phyloP scores from a whole-genome alignment of 2,113 vertebrate species.

The Mesocricetus auratus region DNA sequence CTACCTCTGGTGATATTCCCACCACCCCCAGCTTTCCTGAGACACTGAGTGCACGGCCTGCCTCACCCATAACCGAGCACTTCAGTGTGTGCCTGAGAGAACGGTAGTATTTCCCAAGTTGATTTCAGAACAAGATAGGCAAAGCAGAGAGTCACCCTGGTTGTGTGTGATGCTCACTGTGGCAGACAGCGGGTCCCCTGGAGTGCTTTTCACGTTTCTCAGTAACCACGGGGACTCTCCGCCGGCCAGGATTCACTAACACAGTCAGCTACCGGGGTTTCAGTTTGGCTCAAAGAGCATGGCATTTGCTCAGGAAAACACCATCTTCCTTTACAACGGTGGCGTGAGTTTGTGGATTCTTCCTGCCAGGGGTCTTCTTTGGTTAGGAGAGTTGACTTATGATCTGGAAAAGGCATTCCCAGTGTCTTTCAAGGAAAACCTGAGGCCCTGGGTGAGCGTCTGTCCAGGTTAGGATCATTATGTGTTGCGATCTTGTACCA shows the following conservation, averaged over 20 bases:
- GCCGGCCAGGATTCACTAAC: neutral
- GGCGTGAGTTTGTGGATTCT: neutral
- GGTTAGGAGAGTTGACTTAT: neutral
- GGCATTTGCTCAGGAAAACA: neutral
- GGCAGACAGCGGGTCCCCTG: neutral
- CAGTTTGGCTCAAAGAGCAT: conserved; percentile 57
- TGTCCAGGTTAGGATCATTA: neutral
- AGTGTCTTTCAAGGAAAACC: neutral
- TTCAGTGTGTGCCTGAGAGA: conserved; percentile 30
- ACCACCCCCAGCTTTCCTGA: neutral
- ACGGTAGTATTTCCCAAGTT: conserved; percentile 47
- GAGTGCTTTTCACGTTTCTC: conserved; percentile 11
- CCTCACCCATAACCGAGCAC: neutral
- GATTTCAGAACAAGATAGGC: conserved; percentile 74
- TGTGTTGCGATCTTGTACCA: neutral
- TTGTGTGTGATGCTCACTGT: neutral
- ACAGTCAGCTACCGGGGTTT: conserved; percentile 34
- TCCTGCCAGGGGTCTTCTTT: neutral
- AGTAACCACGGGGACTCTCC: conserved; percentile 58
- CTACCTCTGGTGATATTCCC: neutral
- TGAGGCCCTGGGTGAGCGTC: neutral
- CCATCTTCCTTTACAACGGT: conserved; percentile 8
- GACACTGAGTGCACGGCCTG: neutral
- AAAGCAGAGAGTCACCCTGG: conserved; percentile 1
- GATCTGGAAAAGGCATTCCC: neutral